Evolutionary conservation across 2,888 invertebrate species (phyloP).

Genomic region (Acanthosepion esculentum): DNA sequence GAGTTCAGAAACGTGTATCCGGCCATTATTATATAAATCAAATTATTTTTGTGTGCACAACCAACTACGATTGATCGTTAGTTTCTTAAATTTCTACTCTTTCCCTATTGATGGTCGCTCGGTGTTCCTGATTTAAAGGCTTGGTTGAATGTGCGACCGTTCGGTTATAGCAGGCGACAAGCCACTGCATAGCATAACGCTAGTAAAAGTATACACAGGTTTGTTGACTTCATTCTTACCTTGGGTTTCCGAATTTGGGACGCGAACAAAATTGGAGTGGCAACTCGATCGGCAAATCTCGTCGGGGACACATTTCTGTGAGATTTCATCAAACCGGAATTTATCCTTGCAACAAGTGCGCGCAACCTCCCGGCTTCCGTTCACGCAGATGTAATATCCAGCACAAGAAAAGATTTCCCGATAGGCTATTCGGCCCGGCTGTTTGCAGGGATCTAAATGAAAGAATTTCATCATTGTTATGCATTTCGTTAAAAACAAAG

Average conservation of each 20-base stretch:
- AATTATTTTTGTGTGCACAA: too few species aligned
- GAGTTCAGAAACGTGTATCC: too few species aligned
- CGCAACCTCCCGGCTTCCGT: neutral
- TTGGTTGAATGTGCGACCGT: too few species aligned
- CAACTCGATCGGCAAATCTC: slow-evolving; percentile 12
- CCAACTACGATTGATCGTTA: too few species aligned
- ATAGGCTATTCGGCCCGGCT: slow-evolving; percentile 37
- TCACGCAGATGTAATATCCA: slow-evolving; percentile 20
- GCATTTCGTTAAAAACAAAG: too few species aligned
- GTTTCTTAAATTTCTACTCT: too few species aligned
- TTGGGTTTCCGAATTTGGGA: neutral
- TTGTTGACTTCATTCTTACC: neutral
- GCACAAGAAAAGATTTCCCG: slow-evolving; percentile 41
- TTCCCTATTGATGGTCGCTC: too few species aligned
- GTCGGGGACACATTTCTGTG: slow-evolving; percentile 37
- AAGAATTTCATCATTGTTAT: too few species aligned
- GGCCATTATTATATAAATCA: too few species aligned
- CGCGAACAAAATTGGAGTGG: neutral
- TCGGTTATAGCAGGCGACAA: too few species aligned
- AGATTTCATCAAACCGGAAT: slow-evolving; percentile 38
- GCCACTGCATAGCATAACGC: too few species aligned
- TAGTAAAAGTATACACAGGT: neutral
- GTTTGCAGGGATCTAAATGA: slow-evolving; percentile 40
- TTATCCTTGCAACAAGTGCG: slow-evolving; percentile 43
- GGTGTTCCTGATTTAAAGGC: too few species aligned